Conservation (phyloP, 2,888 invertebrate genomes). For the Hypolimnas misippus region DNA sequence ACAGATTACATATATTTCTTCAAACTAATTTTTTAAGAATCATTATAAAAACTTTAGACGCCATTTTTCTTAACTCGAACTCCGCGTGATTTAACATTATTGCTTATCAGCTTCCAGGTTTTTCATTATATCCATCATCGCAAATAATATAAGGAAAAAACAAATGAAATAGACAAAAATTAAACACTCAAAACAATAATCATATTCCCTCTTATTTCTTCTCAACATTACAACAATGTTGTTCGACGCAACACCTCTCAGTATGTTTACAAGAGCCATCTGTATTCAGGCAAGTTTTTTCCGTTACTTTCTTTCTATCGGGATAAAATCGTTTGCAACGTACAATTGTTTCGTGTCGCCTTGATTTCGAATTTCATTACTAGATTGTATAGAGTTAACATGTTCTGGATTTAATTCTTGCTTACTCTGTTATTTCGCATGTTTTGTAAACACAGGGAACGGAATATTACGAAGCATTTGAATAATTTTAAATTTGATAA, state of each 20-base stretch:
- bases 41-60: too few species aligned
- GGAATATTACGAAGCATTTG: slow-evolving; percentile 14
- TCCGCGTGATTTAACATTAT: too few species aligned
- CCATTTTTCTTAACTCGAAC: too few species aligned
- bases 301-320: slow-evolving; percentile 70
- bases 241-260: slow-evolving; percentile 31
- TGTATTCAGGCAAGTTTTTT: slow-evolving; percentile 74
- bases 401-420: slow-evolving; percentile 43
- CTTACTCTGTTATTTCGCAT: slow-evolving; percentile 3
- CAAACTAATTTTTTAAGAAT: too few species aligned
- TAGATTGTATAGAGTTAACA: slow-evolving; percentile 45
- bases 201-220: too few species aligned
- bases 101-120: too few species aligned
- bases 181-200: not conserved
- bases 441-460: slow-evolving; percentile 25
- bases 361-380: slow-evolving; percentile 79
- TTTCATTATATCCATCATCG: too few species aligned
- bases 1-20: too few species aligned
- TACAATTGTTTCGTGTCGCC: slow-evolving; percentile 67
- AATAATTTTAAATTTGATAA: slow-evolving; percentile 10
- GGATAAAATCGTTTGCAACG: slow-evolving; percentile 69
- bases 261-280: slow-evolving; percentile 62
- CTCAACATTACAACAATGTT: not conserved
- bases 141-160: too few species aligned
- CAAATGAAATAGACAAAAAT: not conserved